Conservation (phyloP, 2,797 vertebrate genomes). For the Phataginus tetradactyla region DNA sequence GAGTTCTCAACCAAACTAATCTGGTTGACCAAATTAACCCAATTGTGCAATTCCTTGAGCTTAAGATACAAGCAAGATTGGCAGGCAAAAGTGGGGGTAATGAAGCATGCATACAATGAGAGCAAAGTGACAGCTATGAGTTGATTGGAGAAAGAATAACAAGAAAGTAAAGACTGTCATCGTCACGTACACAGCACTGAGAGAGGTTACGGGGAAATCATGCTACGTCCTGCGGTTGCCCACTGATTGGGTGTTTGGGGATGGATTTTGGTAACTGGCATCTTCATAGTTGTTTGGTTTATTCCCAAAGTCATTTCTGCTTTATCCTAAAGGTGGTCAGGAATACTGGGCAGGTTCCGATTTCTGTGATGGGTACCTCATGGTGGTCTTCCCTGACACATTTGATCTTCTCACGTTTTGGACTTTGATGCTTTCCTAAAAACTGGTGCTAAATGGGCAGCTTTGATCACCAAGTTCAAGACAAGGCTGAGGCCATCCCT, state of each 20-base stretch:
- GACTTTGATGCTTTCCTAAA: background rate
- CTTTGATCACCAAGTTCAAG: background rate
- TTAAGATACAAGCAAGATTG: background rate
- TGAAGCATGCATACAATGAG: background rate
- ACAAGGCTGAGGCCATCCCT: background rate
- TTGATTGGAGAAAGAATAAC: background rate
- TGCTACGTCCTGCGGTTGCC: background rate
- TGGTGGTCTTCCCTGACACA: background rate
- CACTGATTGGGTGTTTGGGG: background rate
- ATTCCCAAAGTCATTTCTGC: background rate
- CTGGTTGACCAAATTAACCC: background rate
- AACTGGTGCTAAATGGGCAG: background rate
- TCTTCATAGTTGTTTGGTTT: background rate
- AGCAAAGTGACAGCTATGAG: background rate
- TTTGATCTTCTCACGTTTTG: conserved; percentile 1
- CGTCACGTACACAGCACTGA: background rate
- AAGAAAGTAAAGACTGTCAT: background rate
- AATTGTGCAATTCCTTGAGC: background rate
- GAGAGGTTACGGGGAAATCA: background rate
- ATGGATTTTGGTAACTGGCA: background rate
- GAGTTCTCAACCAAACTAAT: background rate
- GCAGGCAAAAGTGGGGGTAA: background rate
- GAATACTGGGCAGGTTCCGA: background rate
- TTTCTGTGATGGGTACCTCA: background rate
- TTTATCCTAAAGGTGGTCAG: background rate